A percentile compares a stretch with the other conserved stretches of the same genome.
Evolutionary conservation across 2,113 vertebrate species (phyloP).

Genomic region (Myotis yumanensis): DNA sequence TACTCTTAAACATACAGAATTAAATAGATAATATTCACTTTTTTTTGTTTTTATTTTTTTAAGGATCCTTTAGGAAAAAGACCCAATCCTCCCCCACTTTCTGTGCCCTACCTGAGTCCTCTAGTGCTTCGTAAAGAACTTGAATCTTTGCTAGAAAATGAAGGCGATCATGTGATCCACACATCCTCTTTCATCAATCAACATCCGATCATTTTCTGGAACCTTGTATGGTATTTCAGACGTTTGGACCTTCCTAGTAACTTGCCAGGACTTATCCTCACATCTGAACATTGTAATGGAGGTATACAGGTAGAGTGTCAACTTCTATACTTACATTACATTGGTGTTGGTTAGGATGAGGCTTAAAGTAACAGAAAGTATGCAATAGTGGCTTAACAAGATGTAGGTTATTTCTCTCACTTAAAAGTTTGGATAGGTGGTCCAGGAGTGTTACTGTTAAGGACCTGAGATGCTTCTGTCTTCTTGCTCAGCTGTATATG

Average conservation of each 20-base stretch:
- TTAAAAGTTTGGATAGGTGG: background rate
- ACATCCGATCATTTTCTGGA: conserved; percentile 99
- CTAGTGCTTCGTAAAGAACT: conserved; percentile 97
- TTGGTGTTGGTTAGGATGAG: background rate
- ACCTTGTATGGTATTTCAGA: conserved; percentile 97
- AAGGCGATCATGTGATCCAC: conserved; percentile 97
- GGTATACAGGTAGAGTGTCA: conserved; percentile 89
- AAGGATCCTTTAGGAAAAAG: conserved; percentile 91
- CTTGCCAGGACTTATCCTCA: conserved; percentile 95
- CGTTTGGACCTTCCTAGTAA: conserved; percentile 95
- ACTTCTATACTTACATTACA: background rate
- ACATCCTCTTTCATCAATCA: conserved; percentile 98
- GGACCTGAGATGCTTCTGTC: background rate
- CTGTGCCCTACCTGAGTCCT: conserved; percentile 96
- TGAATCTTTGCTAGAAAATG: conserved; percentile 96
- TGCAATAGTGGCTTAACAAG: background rate
- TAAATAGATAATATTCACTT: conserved; percentile 7
- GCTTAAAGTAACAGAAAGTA: background rate
- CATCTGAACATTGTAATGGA: conserved; percentile 97
- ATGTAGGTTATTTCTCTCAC: conserved; percentile 22
- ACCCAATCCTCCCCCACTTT: conserved; percentile 93
- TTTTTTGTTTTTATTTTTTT: conserved; percentile 39
- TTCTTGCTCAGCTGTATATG: background rate
- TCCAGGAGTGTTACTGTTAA: background rate
- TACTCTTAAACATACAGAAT: conserved; percentile 2